phyloP scores from a whole-genome alignment of 1,140 invertebrate genomes.

The Harpegnathos saltator region DNA sequence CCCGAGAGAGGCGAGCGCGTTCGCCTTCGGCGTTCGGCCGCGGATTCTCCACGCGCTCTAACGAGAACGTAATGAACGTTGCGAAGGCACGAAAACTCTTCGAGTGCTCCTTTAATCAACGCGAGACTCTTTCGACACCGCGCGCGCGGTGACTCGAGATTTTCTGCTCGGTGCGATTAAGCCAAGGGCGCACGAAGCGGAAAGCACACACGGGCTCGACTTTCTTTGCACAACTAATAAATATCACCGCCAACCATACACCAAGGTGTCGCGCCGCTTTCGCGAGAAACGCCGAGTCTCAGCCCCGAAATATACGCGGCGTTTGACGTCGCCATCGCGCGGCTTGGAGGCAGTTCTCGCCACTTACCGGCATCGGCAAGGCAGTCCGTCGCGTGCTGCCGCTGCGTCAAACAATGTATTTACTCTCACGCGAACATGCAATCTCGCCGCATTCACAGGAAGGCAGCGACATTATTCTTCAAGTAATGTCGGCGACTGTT shows the following conservation, averaged over 20 bases:
- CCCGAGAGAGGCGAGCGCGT: background rate
- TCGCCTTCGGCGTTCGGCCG: background rate
- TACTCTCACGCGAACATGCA: background rate
- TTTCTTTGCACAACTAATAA: no score
- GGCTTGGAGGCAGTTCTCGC: background rate
- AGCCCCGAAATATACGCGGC: no score
- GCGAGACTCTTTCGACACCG: constrained; percentile 13
- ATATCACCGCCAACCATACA: no score
- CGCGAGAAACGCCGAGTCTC: no score
- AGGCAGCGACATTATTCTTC: background rate
- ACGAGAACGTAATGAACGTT: constrained; percentile 10
- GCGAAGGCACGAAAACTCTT: constrained; percentile 35
- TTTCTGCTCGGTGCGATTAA: background rate
- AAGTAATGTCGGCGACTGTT: background rate
- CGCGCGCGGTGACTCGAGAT: background rate
- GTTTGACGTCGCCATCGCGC: background rate
- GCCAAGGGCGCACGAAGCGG: no score
- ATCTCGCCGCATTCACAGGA: background rate
- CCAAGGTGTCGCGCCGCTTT: no score
- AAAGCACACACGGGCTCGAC: no score
- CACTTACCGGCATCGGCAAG: background rate
- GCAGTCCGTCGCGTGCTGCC: background rate
- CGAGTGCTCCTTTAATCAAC: constrained; percentile 15
- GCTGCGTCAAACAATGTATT: constrained; percentile 14
- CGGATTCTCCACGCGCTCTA: constrained; percentile 9